Percentiles rank a stretch among this genome's conserved stretches.
Conservation (phyloP, 2,113 vertebrate genomes). For the Vulpes lagopus region DNA sequence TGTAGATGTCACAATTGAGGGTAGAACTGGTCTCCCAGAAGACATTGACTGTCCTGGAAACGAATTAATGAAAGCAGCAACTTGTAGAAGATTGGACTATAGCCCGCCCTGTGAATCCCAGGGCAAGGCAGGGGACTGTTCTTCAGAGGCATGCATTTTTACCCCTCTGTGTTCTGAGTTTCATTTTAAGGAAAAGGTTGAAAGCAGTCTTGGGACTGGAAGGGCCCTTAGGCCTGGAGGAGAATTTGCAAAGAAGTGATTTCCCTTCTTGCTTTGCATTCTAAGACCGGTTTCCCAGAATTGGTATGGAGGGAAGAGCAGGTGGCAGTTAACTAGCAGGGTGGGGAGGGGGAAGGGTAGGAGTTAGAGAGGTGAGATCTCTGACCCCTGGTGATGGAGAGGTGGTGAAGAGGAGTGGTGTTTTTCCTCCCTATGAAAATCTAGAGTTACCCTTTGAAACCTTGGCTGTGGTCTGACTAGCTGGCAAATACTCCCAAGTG, state of each 20-base stretch:
- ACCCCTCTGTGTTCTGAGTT: not conserved
- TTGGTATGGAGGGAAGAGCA: not conserved
- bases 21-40: not conserved
- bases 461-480: not conserved
- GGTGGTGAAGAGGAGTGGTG: accelerated
- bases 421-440: not conserved
- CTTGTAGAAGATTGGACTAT: not conserved
- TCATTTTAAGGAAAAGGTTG: not conserved
- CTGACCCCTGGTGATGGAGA: not conserved
- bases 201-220: not conserved
- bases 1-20: not conserved
- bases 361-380: not conserved
- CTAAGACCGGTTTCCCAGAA: not conserved
- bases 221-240: not conserved
- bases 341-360: not conserved
- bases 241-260: not conserved
- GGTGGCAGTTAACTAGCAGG: not conserved
- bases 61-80: not conserved
- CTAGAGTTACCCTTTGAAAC: not conserved
- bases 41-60: not conserved
- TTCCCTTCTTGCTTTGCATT: not conserved
- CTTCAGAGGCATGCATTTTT: not conserved
- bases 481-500: not conserved
- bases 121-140: not conserved
- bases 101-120: not conserved